Evolutionary conservation across 1,140 invertebrate species (phyloP).

Genomic region (Drosophila truncata): DNA sequence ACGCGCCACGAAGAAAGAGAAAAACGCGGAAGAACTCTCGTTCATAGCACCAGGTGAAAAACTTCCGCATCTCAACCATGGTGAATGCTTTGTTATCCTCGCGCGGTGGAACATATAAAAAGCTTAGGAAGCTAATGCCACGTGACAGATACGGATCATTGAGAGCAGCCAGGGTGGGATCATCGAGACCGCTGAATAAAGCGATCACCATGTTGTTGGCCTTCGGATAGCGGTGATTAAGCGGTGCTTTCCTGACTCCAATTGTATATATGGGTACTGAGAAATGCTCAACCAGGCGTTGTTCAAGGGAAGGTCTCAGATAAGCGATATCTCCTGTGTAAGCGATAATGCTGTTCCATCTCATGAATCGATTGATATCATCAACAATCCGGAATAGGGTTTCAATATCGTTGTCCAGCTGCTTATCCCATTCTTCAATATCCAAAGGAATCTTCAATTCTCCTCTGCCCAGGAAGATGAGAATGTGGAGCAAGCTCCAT

Average conservation of each 20-base stretch:
- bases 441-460: background rate
- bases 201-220: background rate
- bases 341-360: background rate
- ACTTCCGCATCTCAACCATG: background rate
- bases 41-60: background rate
- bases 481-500: background rate
- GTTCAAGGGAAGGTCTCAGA: background rate
- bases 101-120: background rate
- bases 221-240: background rate
- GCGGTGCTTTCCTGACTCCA: too few relatives aligned
- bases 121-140: background rate
- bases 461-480: background rate
- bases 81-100: fast-evolving
- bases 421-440: background rate
- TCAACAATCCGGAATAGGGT: background rate
- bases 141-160: background rate
- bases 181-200: conserved; percentile 4
- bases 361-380: background rate
- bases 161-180: background rate
- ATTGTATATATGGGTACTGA: background rate
- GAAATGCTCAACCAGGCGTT: background rate
- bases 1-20: background rate
- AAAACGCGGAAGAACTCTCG: background rate
- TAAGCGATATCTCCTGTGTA: background rate
- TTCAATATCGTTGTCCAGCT: background rate